These are phyloP conservation scores for Pomacea canaliculata DNA, from an alignment of 2,888 invertebrate species.

Conservation along the genomic window DNA sequence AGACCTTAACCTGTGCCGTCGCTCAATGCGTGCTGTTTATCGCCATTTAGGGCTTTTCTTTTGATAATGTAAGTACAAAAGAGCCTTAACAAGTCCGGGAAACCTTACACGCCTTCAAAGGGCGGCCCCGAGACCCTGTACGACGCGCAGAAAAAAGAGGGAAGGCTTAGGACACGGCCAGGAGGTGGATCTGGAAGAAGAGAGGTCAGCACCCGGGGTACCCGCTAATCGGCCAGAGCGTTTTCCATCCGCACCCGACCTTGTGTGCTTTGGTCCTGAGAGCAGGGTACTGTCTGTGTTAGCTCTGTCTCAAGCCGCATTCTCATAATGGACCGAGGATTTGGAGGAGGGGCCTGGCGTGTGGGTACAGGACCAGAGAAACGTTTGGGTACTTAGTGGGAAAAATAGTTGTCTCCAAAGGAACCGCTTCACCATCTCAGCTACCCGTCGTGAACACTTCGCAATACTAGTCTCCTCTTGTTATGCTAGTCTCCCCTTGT, in stretches of 20 bases:
- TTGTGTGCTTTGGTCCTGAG: slow-evolving; percentile 4
- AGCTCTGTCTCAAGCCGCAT: too few relatives aligned
- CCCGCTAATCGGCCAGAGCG: slow-evolving; percentile 13
- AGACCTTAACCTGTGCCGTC: slow-evolving; percentile 8
- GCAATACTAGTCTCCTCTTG: too few relatives aligned
- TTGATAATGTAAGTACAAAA: slow-evolving; percentile 28
- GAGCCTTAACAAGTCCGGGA: slow-evolving; percentile 22
- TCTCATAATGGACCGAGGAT: too few relatives aligned
- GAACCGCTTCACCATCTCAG: too few relatives aligned
- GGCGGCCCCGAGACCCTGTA: slow-evolving; percentile 4
- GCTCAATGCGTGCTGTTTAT: slow-evolving; percentile 25
- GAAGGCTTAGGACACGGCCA: background rate
- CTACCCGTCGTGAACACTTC: too few relatives aligned
- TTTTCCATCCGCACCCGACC: slow-evolving; percentile 11
- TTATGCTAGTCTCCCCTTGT: too few relatives aligned
- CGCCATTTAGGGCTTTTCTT: slow-evolving; percentile 32
- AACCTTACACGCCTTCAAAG: slow-evolving; percentile 31
- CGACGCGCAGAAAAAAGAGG: slow-evolving; percentile 1
- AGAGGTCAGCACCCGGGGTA: slow-evolving; percentile 2
- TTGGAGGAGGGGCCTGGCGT: too few relatives aligned
- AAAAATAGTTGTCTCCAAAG: too few relatives aligned
- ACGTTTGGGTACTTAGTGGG: too few relatives aligned
- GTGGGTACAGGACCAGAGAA: background rate
- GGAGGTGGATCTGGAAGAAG: background rate
- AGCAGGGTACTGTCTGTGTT: too few relatives aligned